phyloP scores from a whole-genome alignment of 2,113 vertebrate genomes.

The Proterorhinus semilunaris region DNA sequence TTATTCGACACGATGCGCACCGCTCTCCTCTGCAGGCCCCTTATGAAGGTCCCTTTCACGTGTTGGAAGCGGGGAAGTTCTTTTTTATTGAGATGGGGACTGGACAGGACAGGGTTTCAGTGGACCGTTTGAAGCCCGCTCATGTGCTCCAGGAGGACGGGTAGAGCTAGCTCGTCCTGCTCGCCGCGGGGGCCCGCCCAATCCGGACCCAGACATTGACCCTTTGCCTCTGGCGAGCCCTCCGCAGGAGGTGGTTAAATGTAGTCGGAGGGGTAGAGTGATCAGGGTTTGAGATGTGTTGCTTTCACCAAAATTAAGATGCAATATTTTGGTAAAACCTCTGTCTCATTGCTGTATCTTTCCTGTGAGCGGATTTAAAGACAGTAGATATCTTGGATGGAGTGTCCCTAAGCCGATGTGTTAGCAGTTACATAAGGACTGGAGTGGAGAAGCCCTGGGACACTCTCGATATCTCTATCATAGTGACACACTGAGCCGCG shows the following conservation, averaged over 20 bases:
- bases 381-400: constrained; percentile 43
- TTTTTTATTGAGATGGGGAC: not conserved
- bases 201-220: too few relatives aligned
- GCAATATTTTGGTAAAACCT: not conserved
- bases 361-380: not conserved
- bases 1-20: not conserved
- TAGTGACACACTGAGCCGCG: constrained; percentile 15
- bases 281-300: too few relatives aligned
- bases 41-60: not conserved
- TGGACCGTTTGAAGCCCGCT: not conserved
- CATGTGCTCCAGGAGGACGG: not conserved
- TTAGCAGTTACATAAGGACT: constrained; percentile 62
- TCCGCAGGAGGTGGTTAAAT: too few relatives aligned
- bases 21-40: not conserved
- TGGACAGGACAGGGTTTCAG: not conserved
- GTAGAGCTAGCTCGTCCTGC: rapidly evolving
- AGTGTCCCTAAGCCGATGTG: constrained; percentile 60
- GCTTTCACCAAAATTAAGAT: not conserved
- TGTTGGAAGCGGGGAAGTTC: not conserved
- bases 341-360: too few relatives aligned
- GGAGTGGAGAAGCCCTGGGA: constrained; percentile 35
- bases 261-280: too few relatives aligned
- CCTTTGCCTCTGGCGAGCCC: too few relatives aligned
- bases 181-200: not conserved
- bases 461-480: constrained; percentile 15